Evolutionary conservation across 1,140 invertebrate species (phyloP).

Genomic region (Pseudomyrmex gracilis): DNA sequence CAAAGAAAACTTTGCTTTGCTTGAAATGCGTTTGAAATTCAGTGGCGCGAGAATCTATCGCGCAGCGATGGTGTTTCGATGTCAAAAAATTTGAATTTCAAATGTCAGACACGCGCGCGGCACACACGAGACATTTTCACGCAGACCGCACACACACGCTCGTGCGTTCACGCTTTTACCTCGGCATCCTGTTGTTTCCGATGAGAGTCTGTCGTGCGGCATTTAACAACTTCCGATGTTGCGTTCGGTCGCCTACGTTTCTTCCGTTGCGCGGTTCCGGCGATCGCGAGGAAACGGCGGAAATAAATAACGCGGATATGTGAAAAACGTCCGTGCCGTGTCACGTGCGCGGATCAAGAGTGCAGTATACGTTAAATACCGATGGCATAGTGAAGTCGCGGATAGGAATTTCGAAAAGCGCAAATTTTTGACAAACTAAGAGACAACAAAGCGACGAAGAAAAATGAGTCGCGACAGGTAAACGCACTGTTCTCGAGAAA

Average conservation of each 20-base stretch:
- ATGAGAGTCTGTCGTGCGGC: neutral
- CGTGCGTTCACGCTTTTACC: conserved; percentile 24
- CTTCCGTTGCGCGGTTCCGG: too few species aligned
- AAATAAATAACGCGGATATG: neutral
- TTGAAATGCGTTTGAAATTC: neutral
- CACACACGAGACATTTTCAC: neutral
- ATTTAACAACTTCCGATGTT: conserved; percentile 12
- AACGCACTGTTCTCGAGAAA: conserved; percentile 61
- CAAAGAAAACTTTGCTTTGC: neutral
- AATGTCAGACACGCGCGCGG: neutral
- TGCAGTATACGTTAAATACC: neutral
- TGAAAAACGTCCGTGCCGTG: neutral
- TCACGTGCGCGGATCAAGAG: conserved; percentile 50
- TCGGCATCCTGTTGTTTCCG: conserved; percentile 9
- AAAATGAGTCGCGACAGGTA: conserved; percentile 75
- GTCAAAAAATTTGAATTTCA: conserved; percentile 29
- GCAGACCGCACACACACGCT: neutral
- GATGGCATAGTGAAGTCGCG: neutral
- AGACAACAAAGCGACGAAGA: neutral
- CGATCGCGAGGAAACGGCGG: neutral
- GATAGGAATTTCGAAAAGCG: neutral
- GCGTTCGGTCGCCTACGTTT: neutral
- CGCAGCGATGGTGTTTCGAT: neutral
- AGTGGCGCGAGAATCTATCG: neutral
- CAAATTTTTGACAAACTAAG: too few species aligned